These are phyloP conservation scores for Sipha flava DNA, from an alignment of 1,140 invertebrate genomes.

Conservation along the genomic window DNA sequence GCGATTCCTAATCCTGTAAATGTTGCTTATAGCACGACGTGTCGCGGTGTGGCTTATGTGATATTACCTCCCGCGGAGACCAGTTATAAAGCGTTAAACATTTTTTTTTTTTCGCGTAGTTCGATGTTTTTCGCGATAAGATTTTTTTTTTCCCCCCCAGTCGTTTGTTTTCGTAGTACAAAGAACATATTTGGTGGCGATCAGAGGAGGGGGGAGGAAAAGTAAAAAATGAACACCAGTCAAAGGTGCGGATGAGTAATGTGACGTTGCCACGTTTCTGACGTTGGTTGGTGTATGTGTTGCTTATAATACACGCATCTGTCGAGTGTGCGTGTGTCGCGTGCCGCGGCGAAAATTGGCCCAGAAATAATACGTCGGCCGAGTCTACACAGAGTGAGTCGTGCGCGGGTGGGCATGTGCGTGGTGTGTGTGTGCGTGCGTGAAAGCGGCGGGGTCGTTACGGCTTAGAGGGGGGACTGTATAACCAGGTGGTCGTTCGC, in stretches of 20 bases:
- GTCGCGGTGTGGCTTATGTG: not conserved
- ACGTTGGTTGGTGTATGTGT: too few relatives aligned
- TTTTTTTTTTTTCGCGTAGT: not conserved
- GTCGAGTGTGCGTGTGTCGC: conserved; percentile 24
- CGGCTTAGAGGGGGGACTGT: not conserved
- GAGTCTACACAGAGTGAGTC: too few relatives aligned
- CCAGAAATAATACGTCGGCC: not conserved
- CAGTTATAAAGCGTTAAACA: not conserved
- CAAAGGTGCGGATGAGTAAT: conserved; percentile 6
- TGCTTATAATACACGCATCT: too few relatives aligned
- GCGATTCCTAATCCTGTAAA: not conserved
- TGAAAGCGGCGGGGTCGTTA: not conserved
- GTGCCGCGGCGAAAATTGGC: not conserved
- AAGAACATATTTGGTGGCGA: not conserved
- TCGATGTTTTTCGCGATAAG: conserved; percentile 2
- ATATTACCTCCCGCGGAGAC: not conserved
- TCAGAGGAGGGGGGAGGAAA: not conserved
- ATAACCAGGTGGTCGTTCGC: not conserved
- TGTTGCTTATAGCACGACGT: not conserved
- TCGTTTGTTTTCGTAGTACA: not conserved
- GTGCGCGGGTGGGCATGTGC: not conserved
- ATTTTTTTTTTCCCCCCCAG: not conserved
- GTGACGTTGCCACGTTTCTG: conserved; percentile 26
- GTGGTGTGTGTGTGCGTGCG: not conserved
- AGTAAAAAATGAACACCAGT: not conserved